Conservation (phyloP, 1,140 invertebrate genomes). For the Lasioglossum baleicum region DNA sequence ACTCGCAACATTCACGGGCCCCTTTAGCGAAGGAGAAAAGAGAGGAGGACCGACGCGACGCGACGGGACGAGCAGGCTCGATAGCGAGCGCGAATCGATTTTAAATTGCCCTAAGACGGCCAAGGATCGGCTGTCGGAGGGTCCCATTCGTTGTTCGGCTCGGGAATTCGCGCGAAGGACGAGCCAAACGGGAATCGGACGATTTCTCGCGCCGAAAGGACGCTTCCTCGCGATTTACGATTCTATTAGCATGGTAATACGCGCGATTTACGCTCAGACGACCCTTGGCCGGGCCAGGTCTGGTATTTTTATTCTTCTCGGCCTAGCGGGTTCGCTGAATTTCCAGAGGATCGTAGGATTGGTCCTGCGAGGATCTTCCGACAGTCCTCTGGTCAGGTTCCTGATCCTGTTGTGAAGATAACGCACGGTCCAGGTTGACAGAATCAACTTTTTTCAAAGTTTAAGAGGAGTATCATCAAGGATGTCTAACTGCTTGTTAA, state of each 20-base stretch:
- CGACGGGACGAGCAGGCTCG: not conserved
- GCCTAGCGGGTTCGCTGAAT: constrained; percentile 24
- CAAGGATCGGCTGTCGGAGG: not conserved
- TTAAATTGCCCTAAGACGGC: constrained; percentile 2
- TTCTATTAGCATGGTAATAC: constrained; percentile 71
- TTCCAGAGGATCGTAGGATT: constrained; percentile 1
- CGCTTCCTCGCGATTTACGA: constrained; percentile 65
- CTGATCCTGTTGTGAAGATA: not conserved
- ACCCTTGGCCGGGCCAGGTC: constrained; percentile 47
- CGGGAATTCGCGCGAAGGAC: constrained; percentile 36
- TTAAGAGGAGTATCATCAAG: too few species aligned
- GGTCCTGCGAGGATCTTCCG: not conserved
- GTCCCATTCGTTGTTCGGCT: constrained; percentile 1
- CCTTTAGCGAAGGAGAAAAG: not conserved
- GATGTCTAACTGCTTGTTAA: too few species aligned
- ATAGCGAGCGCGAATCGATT: constrained; percentile 18
- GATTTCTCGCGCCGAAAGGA: constrained; percentile 56
- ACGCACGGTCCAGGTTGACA: not conserved
- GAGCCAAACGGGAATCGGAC: constrained; percentile 38
- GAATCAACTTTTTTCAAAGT: too few species aligned
- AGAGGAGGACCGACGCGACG: not conserved
- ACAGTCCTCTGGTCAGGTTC: not conserved
- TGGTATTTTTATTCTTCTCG: constrained; percentile 57
- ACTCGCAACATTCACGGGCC: too few species aligned
- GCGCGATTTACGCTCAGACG: constrained; percentile 60